Base-by-base conservation (phyloP, 1,140 invertebrate species). In the Diabrotica undecimpunctata region DNA sequence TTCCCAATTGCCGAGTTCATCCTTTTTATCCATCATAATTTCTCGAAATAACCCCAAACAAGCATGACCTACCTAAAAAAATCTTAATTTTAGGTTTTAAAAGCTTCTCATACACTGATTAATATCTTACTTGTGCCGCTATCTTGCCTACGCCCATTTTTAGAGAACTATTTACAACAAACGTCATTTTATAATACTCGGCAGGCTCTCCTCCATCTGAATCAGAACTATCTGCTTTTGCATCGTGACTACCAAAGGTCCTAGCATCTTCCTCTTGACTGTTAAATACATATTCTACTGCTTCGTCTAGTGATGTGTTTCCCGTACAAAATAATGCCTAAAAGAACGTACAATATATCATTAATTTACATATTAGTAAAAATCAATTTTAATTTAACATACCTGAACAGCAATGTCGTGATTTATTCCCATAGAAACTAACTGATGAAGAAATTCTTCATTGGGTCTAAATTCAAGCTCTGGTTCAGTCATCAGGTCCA, bases 91-190 rank as follows among this genome's bases (percentile, higher is more conserved):
- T 46, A 46, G 8, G 41, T 46, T 46, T 46, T 46, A 46, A 46
- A 46, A 6, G n/a, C 41, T 46, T 46, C 8, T 46, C 41, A 4
- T 46, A 10, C 6, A n/a, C 8, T 4, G 41, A 8, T 10, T 46
- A 2, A 10, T 46, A 46, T 46, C 51, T 61, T 70, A 75, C 79
- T 77, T 88, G 86, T 11, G 86, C 83, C 9, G 84, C 84, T n/a
- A 85, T 75, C 74, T 88, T 88, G 5, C 87, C 87, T 11, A 81
- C 73, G 7, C 85, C 84, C 87, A 88, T 88, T 63, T 81, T 79
- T 55, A 88, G 75, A 41, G 81, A 79, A 37, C 70, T 75, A 73
- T 88, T 88, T 2, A 87, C 83, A n/a, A 87, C 83, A 78, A 88
- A 85, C 38, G 86, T 83, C 87, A 88, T 88, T 79, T 88, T 88